phyloP scores from a whole-genome alignment of 64 coral and sea anemone genomes.

The Dendronephthya gigantea region DNA sequence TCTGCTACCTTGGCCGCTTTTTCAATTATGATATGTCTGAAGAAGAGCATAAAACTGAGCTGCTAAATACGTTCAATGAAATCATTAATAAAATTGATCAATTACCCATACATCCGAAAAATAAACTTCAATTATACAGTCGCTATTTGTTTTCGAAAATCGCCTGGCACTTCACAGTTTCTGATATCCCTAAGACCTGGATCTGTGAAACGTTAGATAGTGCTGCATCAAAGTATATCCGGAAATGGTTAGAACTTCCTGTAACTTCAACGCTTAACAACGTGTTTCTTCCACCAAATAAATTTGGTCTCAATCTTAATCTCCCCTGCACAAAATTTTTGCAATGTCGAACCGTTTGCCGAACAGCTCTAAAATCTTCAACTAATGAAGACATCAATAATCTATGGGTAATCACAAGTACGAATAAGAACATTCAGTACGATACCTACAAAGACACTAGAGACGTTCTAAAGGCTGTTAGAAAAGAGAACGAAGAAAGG shows the following conservation, averaged over 20 bases:
- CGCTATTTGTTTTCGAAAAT: too few relatives aligned
- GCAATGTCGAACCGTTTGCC: slow-evolving; percentile 12
- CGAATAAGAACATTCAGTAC: background rate
- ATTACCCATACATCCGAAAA: too few relatives aligned
- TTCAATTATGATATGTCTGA: background rate
- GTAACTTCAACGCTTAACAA: background rate
- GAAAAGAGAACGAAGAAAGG: background rate
- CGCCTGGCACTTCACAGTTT: background rate
- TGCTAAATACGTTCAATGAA: too few relatives aligned
- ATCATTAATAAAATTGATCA: too few relatives aligned
- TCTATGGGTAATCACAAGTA: slow-evolving; percentile 16
- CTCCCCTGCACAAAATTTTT: slow-evolving; percentile 19
- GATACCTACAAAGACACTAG: background rate
- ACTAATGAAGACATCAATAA: slow-evolving; percentile 29
- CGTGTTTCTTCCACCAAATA: slow-evolving; percentile 6
- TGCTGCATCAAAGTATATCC: too few relatives aligned
- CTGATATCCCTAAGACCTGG: too few relatives aligned
- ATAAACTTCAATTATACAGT: too few relatives aligned
- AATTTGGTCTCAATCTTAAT: slow-evolving; percentile 26
- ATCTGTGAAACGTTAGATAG: too few relatives aligned
- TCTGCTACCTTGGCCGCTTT: too few relatives aligned
- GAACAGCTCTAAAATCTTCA: slow-evolving; percentile 16
- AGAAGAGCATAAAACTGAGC: too few relatives aligned
- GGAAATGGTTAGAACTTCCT: too few relatives aligned
- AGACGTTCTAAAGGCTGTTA: background rate